Evolutionary conservation across 2,797 vertebrate species (phyloP).

Genomic region (Fistularia commersonii): DNA sequence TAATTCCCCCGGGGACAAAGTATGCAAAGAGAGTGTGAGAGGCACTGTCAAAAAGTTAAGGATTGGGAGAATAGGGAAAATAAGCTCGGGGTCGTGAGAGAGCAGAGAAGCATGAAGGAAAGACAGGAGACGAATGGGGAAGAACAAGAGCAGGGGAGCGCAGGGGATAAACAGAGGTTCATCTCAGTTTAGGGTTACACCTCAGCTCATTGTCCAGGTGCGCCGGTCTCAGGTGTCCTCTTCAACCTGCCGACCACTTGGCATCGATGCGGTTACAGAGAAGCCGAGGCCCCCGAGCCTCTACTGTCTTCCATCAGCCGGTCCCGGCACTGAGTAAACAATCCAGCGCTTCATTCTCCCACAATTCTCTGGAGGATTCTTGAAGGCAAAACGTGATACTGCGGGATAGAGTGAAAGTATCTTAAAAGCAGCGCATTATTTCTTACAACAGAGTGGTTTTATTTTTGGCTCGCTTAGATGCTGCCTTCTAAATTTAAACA

Average conservation of each 20-base stretch:
- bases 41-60: conserved; percentile 13
- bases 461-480: conserved; percentile 38
- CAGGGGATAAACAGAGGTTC: conserved; percentile 63
- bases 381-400: conserved; percentile 31
- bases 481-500: conserved; percentile 52
- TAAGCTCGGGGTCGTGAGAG: conserved; percentile 24
- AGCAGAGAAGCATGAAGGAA: conserved; percentile 18
- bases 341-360: conserved; percentile 21
- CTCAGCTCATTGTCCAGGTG: conserved; percentile 79
- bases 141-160: conserved; percentile 56
- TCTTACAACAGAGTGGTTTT: conserved; percentile 24
- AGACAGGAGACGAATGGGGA: conserved; percentile 52
- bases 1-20: conserved; percentile 24
- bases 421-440: conserved; percentile 26
- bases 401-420: background rate
- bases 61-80: conserved; percentile 21
- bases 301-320: conserved; percentile 45
- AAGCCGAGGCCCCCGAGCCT: conserved; percentile 66
- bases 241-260: conserved; percentile 74
- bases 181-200: conserved; percentile 77
- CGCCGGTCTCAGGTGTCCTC: conserved; percentile 78
- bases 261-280: conserved; percentile 66
- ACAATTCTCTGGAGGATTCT: conserved; percentile 16
- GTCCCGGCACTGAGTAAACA: conserved; percentile 38
- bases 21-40: background rate